These are phyloP conservation scores for Xestoiulus laeticollis DNA, from an alignment of 2,888 invertebrate genomes.

Conservation along the genomic window DNA sequence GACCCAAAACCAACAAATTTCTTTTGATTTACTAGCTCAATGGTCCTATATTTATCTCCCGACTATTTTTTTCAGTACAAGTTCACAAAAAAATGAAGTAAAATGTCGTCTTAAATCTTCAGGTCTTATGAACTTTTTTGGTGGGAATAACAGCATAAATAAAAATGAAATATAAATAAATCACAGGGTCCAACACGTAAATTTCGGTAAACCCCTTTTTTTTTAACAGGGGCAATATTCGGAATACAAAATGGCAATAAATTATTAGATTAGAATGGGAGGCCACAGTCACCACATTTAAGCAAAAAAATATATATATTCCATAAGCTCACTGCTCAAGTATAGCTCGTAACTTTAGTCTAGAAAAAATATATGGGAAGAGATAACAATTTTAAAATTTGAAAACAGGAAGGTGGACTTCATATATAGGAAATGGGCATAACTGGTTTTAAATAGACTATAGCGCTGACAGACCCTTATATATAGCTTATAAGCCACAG, in stretches of 20 bases:
- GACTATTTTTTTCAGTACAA: background rate
- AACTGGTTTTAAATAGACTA: background rate
- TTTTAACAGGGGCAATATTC: background rate
- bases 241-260: background rate
- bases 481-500: background rate
- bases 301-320: background rate
- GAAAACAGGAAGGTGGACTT: background rate
- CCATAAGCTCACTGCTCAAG: background rate
- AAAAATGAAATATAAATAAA: conserved; percentile 24
- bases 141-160: background rate
- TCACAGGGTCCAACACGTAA: background rate
- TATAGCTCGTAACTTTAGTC: background rate
- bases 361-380: background rate
- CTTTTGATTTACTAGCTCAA: background rate
- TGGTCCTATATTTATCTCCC: conserved; percentile 10
- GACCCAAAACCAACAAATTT: background rate
- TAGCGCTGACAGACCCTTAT: background rate
- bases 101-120: background rate
- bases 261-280: background rate
- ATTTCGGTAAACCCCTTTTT: background rate
- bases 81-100: background rate
- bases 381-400: background rate
- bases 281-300: background rate
- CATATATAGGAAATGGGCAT: background rate
- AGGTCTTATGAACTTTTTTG: background rate